phyloP scores from a whole-genome alignment of 2,113 vertebrate species.

The Excalfactoria chinensis region DNA sequence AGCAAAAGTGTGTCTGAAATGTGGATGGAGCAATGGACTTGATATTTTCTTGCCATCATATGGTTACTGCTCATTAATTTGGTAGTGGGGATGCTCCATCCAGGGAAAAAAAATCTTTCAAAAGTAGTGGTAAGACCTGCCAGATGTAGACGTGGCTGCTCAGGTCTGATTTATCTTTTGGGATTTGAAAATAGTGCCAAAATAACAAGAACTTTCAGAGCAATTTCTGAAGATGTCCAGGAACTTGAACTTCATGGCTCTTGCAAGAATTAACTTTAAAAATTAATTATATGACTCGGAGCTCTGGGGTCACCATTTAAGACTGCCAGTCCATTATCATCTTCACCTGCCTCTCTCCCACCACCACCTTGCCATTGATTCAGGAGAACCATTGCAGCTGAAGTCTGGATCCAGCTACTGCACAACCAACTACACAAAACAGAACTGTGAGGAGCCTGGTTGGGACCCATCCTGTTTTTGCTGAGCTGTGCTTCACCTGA shows the following conservation, averaged over 20 bases:
- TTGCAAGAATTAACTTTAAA: not conserved
- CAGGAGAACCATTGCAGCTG: not conserved
- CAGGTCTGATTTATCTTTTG: not conserved
- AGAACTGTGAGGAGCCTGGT: not conserved
- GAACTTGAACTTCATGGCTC: not conserved
- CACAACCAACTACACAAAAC: not conserved
- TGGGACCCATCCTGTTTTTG: not conserved
- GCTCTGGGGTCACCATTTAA: not conserved
- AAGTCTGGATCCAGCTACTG: not conserved
- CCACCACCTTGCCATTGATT: not conserved
- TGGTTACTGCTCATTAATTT: not conserved
- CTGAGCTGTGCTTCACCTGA: not conserved
- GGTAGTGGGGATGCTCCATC: not conserved
- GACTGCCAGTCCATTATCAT: not conserved
- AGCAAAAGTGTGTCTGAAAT: not conserved
- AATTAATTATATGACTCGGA: not conserved
- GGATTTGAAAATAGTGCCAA: not conserved
- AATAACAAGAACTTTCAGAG: not conserved
- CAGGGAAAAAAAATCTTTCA: not conserved
- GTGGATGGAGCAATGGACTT: not conserved
- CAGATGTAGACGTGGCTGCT: not conserved
- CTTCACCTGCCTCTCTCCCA: not conserved
- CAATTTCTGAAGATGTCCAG: not conserved
- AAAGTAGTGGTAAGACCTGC: not conserved
- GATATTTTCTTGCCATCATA: not conserved